Evolutionary conservation across 2,113 vertebrate genomes (phyloP).

Genomic region (Prochilodus magdalenae): DNA sequence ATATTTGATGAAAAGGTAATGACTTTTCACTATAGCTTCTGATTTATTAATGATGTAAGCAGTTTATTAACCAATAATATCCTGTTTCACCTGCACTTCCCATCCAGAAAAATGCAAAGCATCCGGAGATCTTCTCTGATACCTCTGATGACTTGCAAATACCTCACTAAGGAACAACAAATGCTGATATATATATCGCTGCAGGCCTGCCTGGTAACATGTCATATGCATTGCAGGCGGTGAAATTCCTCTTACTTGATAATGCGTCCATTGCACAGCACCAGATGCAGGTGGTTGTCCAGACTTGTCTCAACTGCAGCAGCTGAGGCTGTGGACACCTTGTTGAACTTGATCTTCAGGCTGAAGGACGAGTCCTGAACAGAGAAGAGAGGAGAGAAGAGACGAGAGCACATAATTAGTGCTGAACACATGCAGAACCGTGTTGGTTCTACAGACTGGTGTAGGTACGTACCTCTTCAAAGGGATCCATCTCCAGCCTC

Average conservation of each 20-base stretch:
- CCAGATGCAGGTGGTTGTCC: conserved; percentile 89
- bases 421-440: too few relatives aligned
- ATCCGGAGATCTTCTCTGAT: too few relatives aligned
- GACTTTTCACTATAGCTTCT: too few relatives aligned
- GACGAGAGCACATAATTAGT: neutral
- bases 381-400: neutral
- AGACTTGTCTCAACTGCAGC: conserved; percentile 83
- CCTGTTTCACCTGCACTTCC: too few relatives aligned
- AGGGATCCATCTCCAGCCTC: conserved; percentile 90
- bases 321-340: conserved; percentile 89
- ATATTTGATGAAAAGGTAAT: too few relatives aligned
- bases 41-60: too few relatives aligned
- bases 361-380: conserved; percentile 81
- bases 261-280: conserved; percentile 94
- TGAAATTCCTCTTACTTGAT: conserved; percentile 81
- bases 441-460: neutral
- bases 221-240: neutral
- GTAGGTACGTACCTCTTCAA: conserved; percentile 85
- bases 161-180: too few relatives aligned
- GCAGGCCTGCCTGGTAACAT: too few relatives aligned
- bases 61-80: too few relatives aligned
- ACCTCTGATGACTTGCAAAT: too few relatives aligned
- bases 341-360: conserved; percentile 91
- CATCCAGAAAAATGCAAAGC: too few relatives aligned
- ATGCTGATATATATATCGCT: too few relatives aligned